phyloP scores from a whole-genome alignment of 92 coral and sea anemone genomes.

The Porites lobata region DNA sequence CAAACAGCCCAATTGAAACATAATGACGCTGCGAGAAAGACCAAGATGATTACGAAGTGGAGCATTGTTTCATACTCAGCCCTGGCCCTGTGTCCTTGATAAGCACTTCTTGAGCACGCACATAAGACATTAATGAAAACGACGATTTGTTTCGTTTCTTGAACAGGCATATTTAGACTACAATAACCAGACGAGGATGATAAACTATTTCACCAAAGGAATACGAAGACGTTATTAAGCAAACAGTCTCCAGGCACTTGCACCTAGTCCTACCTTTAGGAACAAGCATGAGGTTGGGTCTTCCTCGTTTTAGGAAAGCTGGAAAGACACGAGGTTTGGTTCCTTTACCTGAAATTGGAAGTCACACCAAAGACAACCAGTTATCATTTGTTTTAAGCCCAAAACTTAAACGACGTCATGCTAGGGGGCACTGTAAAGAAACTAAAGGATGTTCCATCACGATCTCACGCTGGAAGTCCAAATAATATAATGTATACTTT shows the following conservation, averaged over 20 bases:
- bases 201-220: background rate
- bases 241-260: background rate
- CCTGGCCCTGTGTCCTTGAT: too few species aligned
- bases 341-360: conserved; percentile 26
- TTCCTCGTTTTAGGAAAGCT: conserved; percentile 58
- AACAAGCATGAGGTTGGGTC: conserved; percentile 80
- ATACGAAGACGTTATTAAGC: background rate
- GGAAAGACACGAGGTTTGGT: conserved; percentile 59
- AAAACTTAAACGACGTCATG: background rate
- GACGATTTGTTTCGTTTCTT: background rate
- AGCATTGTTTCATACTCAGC: too few species aligned
- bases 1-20: too few species aligned
- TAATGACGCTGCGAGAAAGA: too few species aligned
- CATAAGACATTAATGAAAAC: background rate
- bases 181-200: background rate
- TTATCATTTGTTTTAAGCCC: background rate
- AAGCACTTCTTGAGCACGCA: background rate
- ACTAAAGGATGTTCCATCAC: too few species aligned
- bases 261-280: conserved; percentile 46
- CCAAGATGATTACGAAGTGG: too few species aligned
- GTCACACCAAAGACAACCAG: background rate
- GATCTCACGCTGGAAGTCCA: too few species aligned
- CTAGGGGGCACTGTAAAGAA: background rate
- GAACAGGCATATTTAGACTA: background rate
- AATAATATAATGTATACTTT: too few species aligned